Evolutionary conservation across 2,888 invertebrate species (phyloP).

Genomic region (Clitarchus hookeri): DNA sequence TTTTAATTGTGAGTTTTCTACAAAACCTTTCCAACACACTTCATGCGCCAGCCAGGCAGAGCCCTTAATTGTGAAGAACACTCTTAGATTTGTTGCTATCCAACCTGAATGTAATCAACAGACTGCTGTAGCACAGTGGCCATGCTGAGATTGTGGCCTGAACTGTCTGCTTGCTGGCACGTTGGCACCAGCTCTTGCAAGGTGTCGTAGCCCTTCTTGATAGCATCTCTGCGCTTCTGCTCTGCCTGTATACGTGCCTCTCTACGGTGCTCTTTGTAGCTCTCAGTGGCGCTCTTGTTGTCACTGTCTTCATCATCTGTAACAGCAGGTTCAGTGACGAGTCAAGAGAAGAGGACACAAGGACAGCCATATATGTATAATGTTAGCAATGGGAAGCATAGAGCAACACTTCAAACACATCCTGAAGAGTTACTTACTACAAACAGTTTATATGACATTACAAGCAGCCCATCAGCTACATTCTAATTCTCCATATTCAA

Average conservation of each 20-base stretch:
- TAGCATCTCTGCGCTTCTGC: conserved; percentile 94
- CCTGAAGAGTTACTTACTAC: too few species aligned
- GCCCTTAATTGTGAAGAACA: too few species aligned
- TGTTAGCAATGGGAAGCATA: too few species aligned
- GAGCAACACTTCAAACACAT: too few species aligned
- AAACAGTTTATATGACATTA: too few species aligned
- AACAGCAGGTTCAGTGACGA: neutral
- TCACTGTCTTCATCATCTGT: conserved; percentile 63
- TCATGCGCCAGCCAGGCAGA: too few species aligned
- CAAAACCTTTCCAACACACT: too few species aligned
- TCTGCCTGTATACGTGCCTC: conserved; percentile 97
- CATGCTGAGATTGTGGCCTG: conserved; percentile 94
- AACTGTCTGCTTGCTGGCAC: conserved; percentile 89
- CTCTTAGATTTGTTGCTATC: neutral
- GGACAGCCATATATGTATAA: too few species aligned
- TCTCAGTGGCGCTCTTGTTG: conserved; percentile 66
- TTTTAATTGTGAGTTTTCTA: too few species aligned
- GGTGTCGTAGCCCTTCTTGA: conserved; percentile 95
- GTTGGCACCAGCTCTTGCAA: conserved; percentile 91
- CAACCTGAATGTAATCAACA: conserved; percentile 77
- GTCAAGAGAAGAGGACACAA: too few species aligned
- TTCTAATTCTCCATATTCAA: too few species aligned
- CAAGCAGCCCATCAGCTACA: too few species aligned
- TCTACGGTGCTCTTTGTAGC: conserved; percentile 89
- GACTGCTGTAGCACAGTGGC: conserved; percentile 94